Evolutionary conservation across 2,797 vertebrate species (phyloP), one percentile per base, ranked within the genome.

Genomic region (Selene dorsalis): DNA sequence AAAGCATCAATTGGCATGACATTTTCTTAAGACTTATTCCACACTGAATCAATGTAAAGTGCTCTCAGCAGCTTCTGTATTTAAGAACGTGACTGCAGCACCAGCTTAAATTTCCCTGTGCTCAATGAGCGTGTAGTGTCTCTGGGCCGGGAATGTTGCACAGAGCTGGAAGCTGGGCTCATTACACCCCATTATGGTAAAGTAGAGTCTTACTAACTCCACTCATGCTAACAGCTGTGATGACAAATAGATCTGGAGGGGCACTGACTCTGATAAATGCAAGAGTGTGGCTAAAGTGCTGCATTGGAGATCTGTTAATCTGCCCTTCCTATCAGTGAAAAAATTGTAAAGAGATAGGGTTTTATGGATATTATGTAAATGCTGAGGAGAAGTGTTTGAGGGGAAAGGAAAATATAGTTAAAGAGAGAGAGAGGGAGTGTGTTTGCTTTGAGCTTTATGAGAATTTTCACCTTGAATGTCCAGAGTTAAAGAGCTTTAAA

Each of bases 161-260:
- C 50, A 8, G 68, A 35, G 73, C 32, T 77, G 72, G 53, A 69
- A 79, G 58, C 69, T 58, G 53, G 75, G 78, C 68, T 86, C 80
- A 87, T 87, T 83, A 82, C 71, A 75, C 57, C 69, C 74, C 64
- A 84, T 87, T 78, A 83, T 45, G 18, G 65, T 64, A 76, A 83
- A 80, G 74, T 78, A 82, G 68, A 76, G 68, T 62, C 65, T 83
- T 74, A 83, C 67, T 84, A 78, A 78, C 74, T 84, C 62, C 72
- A 82, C 71, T 81, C 60, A 39, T 30, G 72, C 67, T 69, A 73
- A 82, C 53, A 72, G 80, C 72, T 57, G 62, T 35, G 72, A 85
- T 88, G 84, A 86, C 78, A 87, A 85, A 84, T 77, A 70, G 83
- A 76, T 78, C 32, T 79, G 61, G 43, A 77, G 70, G 78, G 82